These are phyloP conservation scores for Microtus pennsylvanicus DNA, from an alignment of 2,113 vertebrate species.

Conservation along the genomic window DNA sequence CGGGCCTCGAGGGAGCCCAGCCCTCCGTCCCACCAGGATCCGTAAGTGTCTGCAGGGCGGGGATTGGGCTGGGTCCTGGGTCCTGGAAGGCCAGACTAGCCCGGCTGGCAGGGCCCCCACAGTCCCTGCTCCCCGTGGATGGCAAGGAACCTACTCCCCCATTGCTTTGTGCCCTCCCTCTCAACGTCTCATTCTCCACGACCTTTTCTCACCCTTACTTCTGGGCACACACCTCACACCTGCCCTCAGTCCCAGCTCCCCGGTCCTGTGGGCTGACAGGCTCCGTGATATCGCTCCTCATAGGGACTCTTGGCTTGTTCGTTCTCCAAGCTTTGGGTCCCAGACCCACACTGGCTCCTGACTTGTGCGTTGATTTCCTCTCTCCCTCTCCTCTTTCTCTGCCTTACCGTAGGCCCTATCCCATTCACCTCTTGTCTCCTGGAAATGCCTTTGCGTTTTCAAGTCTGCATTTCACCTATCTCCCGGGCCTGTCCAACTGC, in stretches of 20 bases:
- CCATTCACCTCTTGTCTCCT: neutral
- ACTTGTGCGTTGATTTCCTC: neutral
- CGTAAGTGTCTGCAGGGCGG: conserved; percentile 80
- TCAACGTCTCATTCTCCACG: neutral
- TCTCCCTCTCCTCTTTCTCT: neutral
- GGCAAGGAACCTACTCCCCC: neutral
- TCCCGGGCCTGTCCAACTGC: conserved; percentile 27
- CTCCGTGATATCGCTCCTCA: conserved; percentile 13
- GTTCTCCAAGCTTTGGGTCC: neutral
- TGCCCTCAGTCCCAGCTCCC: neutral
- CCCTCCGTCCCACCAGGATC: conserved; percentile 82
- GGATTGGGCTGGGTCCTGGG: conserved; percentile 73
- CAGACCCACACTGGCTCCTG: neutral
- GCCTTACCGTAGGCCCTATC: neutral
- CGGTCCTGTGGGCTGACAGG: conserved; percentile 8
- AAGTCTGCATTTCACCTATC: neutral
- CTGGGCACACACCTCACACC: neutral
- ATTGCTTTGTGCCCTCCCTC: neutral
- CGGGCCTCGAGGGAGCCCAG: conserved; percentile 81
- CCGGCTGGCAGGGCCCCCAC: neutral
- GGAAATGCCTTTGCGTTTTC: conserved; percentile 29
- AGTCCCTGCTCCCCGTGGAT: fast-evolving
- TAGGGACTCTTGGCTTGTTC: conserved; percentile 20
- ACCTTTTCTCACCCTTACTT: conserved; percentile 42
- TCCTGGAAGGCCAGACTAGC: conserved; percentile 51